These are phyloP conservation scores for Neodiprion pinetum DNA, from an alignment of 1,140 invertebrate genomes.

Conservation along the genomic window DNA sequence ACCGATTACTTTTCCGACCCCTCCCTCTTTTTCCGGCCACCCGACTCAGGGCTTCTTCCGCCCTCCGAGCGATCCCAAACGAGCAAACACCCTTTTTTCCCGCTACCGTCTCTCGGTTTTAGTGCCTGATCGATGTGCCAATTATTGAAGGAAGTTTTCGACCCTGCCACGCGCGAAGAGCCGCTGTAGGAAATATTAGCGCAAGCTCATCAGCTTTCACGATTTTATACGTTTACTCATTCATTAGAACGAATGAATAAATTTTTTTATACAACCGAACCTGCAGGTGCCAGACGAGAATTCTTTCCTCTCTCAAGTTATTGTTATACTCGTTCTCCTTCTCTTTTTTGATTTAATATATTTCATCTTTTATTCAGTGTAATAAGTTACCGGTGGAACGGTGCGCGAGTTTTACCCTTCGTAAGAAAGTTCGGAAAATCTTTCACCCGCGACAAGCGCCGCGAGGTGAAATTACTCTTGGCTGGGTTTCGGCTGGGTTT, in stretches of 20 bases:
- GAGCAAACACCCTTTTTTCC: slow-evolving; percentile 16
- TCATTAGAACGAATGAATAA: neutral
- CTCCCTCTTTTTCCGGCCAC: slow-evolving; percentile 18
- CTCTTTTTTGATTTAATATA: neutral
- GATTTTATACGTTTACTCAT: slow-evolving; percentile 8
- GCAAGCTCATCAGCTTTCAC: no score
- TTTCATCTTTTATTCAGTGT: neutral
- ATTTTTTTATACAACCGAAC: no score
- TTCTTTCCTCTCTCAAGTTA: no score
- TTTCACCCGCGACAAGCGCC: neutral
- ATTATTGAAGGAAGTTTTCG: neutral
- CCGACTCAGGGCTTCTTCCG: slow-evolving; percentile 27
- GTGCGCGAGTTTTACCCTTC: no score
- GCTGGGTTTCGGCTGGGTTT: neutral
- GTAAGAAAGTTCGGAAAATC: neutral
- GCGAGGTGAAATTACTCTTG: slow-evolving; percentile 2
- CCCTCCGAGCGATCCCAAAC: slow-evolving; percentile 24
- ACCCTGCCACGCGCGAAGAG: slow-evolving; percentile 13
- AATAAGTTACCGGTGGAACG: no score
- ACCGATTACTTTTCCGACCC: slow-evolving; percentile 43
- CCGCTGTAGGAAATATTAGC: neutral
- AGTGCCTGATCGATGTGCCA: slow-evolving; percentile 24
- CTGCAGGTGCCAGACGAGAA: no score
- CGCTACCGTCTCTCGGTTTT: neutral
- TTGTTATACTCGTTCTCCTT: neutral